Percentiles rank a stretch among this genome's conserved stretches.
Evolutionary conservation across 2,888 invertebrate genomes (phyloP).

Genomic region (Drosophila flavopinicola): DNA sequence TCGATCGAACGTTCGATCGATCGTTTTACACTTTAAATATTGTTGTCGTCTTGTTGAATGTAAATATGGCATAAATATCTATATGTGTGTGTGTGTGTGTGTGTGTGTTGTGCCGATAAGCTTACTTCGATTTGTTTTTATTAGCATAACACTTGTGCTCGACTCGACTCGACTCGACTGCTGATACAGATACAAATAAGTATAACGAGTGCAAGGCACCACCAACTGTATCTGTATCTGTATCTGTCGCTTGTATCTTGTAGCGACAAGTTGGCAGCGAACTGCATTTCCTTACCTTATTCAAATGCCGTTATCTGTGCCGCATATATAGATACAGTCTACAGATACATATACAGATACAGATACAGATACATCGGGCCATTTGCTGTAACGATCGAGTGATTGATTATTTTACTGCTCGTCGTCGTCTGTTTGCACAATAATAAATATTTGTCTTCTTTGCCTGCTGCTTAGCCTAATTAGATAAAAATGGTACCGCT

Average conservation of each 20-base stretch:
- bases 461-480: constrained; percentile 77
- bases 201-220: constrained; percentile 36
- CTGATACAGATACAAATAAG: constrained; percentile 37
- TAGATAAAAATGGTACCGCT: constrained; percentile 75
- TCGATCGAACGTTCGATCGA: too few species aligned
- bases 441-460: constrained; percentile 72
- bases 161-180: constrained; percentile 17
- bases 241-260: constrained; percentile 12
- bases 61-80: constrained; percentile 57
- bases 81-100: constrained; percentile 29
- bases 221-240: constrained; percentile 4
- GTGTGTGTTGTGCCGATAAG: constrained; percentile 51
- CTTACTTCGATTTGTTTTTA: constrained; percentile 72
- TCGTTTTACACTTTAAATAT: constrained; percentile 76
- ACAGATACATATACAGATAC: constrained; percentile 18
- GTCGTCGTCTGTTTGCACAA: constrained; percentile 45
- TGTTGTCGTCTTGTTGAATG: constrained; percentile 48
- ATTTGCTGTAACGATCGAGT: constrained; percentile 76
- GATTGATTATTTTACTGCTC: constrained; percentile 74
- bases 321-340: constrained; percentile 5
- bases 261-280: constrained; percentile 53
- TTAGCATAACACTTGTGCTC: constrained; percentile 82
- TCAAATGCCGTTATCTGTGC: constrained; percentile 74
- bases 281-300: constrained; percentile 72
- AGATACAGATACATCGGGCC: constrained; percentile 52